Evolutionary conservation across 2,797 vertebrate genomes (phyloP).

Genomic region (Danio aesculapii): DNA sequence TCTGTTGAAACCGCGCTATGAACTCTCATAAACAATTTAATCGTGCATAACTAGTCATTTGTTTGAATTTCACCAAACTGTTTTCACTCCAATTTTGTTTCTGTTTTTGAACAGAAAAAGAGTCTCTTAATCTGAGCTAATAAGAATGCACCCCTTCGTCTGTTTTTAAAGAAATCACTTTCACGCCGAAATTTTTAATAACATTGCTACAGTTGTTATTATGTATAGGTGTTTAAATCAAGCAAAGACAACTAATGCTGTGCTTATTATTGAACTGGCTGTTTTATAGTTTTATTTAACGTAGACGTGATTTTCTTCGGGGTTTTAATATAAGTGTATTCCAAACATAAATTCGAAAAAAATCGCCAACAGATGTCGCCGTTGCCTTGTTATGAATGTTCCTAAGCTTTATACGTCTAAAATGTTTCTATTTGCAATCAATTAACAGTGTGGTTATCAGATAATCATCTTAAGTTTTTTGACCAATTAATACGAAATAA

Average conservation of each 20-base stretch:
- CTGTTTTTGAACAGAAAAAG: not conserved
- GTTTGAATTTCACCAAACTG: constrained; percentile 7
- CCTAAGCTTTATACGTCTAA: no score
- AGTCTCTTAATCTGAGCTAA: not conserved
- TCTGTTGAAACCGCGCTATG: constrained; percentile 44
- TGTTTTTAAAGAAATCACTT: not conserved
- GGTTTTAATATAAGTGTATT: constrained; percentile 1
- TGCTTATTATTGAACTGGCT: not conserved
- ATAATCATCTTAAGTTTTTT: not conserved
- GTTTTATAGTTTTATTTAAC: not conserved
- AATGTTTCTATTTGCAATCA: no score
- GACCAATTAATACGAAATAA: not conserved
- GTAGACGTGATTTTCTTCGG: not conserved
- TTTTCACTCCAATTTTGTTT: constrained; percentile 13
- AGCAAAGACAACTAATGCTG: not conserved
- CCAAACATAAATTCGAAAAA: constrained; percentile 1
- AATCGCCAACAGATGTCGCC: constrained; percentile 54
- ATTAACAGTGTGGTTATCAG: no score
- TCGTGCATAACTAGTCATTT: constrained; percentile 2
- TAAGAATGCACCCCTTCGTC: not conserved
- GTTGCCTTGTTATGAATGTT: not conserved
- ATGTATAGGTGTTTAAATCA: not conserved
- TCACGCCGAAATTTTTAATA: not conserved
- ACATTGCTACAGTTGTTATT: not conserved
- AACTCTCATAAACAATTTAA: constrained; percentile 35